Percentiles rank a stretch among this genome's conserved stretches.
phyloP scores from a whole-genome alignment of 2,113 vertebrate genomes.

The Ellobius talpinus region DNA sequence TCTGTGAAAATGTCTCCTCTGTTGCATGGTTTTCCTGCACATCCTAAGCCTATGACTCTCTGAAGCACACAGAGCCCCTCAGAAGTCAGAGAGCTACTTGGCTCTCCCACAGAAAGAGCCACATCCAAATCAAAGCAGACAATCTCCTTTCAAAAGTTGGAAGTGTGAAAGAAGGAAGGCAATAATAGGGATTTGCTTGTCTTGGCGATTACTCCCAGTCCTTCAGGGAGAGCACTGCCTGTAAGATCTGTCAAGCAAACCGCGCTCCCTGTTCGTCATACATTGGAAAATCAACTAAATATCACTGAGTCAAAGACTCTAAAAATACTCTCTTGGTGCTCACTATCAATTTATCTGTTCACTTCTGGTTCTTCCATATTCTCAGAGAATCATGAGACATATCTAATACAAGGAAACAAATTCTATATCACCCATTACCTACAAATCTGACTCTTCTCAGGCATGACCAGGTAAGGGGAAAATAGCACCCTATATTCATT shows the following conservation, averaged over 20 bases:
- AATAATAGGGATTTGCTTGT: background rate
- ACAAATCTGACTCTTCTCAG: background rate
- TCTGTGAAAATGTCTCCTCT: background rate
- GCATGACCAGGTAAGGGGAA: background rate
- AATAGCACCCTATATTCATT: background rate
- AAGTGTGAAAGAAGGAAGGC: background rate
- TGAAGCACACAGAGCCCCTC: background rate
- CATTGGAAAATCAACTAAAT: slow-evolving; percentile 36
- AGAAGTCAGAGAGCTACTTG: background rate
- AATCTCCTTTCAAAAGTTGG: background rate
- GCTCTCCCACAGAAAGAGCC: background rate
- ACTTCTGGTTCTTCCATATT: background rate
- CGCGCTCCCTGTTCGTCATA: background rate
- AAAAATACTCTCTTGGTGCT: background rate
- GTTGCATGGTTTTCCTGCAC: background rate
- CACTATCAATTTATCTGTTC: background rate
- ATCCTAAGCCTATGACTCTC: background rate
- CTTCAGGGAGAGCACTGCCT: background rate
- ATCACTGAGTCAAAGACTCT: background rate
- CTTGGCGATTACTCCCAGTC: background rate
- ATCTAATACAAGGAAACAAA: background rate
- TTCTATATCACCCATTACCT: background rate
- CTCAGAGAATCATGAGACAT: background rate
- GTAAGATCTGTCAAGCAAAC: slow-evolving; percentile 5
- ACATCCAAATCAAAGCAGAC: slow-evolving; percentile 15